Evolutionary conservation across 2,888 invertebrate genomes (phyloP).

Genomic region (Ditylenchus weischeri): DNA sequence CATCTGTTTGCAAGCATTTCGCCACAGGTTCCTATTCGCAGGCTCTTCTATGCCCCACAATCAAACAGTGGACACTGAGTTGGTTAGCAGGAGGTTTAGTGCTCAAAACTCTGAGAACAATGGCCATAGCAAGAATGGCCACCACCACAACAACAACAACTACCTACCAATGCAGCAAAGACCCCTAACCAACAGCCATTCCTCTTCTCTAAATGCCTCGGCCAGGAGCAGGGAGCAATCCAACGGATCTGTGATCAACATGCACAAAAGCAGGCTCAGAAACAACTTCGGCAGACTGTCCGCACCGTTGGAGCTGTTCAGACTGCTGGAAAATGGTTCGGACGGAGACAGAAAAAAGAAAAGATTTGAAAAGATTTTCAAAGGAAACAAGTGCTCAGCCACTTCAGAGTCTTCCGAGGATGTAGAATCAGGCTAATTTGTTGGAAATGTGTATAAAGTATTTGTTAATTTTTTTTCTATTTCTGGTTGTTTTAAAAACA

Average conservation of each 20-base stretch:
- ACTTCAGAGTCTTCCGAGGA: too few species aligned
- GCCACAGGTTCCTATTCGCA: neutral
- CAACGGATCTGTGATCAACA: neutral
- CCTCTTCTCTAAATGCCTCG: neutral
- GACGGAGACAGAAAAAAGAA: too few species aligned
- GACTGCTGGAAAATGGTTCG: neutral
- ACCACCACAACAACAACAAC: neutral
- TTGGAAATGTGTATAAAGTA: too few species aligned
- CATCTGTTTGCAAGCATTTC: conserved; percentile 6
- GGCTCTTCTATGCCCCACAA: neutral
- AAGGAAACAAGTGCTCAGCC: too few species aligned
- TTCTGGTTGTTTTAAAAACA: too few species aligned
- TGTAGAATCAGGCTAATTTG: too few species aligned
- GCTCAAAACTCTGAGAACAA: neutral
- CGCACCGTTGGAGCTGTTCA: neutral
- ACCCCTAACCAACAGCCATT: neutral
- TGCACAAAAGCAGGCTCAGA: neutral
- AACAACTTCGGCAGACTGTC: conserved; percentile 4
- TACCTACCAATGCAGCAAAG: neutral
- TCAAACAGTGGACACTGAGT: conserved; percentile 9
- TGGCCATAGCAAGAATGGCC: neutral
- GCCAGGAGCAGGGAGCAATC: neutral
- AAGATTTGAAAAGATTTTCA: too few species aligned
- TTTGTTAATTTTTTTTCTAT: too few species aligned
- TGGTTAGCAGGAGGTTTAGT: neutral